Percentiles rank a stretch among this genome's conserved stretches.
Conservation (phyloP, 2,113 vertebrate species). For the Odontesthes bonariensis region DNA sequence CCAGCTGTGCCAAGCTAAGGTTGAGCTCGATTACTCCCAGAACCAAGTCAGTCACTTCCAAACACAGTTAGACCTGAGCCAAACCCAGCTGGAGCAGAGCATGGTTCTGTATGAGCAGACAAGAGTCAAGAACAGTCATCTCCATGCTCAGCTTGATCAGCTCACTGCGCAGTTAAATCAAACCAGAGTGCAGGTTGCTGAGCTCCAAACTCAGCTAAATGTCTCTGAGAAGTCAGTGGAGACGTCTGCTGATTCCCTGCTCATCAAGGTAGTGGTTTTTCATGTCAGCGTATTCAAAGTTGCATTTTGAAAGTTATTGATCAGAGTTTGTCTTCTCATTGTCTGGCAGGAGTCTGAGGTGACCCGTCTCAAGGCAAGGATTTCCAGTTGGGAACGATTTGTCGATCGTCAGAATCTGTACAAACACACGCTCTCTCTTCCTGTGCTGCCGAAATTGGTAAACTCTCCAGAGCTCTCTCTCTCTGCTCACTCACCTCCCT, state of each 20-base stretch:
- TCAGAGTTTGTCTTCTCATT: background rate
- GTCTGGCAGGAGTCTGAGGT: slow-evolving; percentile 87
- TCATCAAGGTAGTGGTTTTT: slow-evolving; percentile 84
- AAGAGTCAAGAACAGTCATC: slow-evolving; percentile 74
- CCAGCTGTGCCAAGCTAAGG: slow-evolving; percentile 74
- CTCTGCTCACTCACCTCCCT: slow-evolving; percentile 6
- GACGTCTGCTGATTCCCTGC: slow-evolving; percentile 82
- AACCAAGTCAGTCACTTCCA: slow-evolving; percentile 44
- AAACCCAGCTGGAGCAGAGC: slow-evolving; percentile 64
- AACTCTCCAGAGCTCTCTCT: slow-evolving; percentile 12
- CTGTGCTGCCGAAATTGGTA: slow-evolving; percentile 11
- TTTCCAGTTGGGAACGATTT: slow-evolving; percentile 84
- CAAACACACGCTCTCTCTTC: slow-evolving; percentile 21
- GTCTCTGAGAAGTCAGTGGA: slow-evolving; percentile 81
- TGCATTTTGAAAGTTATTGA: background rate
- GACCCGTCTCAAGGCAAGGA: slow-evolving; percentile 85
- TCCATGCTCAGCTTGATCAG: slow-evolving; percentile 77
- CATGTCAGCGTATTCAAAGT: background rate
- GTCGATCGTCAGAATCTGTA: slow-evolving; percentile 68
- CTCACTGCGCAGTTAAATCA: slow-evolving; percentile 74
- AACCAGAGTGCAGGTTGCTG: slow-evolving; percentile 66
- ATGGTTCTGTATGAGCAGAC: slow-evolving; percentile 64
- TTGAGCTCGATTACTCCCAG: slow-evolving; percentile 21
- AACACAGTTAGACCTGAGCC: slow-evolving; percentile 78
- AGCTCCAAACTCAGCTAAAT: slow-evolving; percentile 82